A percentile compares a stretch with the other conserved stretches of the same genome.
Evolutionary conservation across 2,113 vertebrate genomes (phyloP).

Genomic region (Proterorhinus semilunaris): DNA sequence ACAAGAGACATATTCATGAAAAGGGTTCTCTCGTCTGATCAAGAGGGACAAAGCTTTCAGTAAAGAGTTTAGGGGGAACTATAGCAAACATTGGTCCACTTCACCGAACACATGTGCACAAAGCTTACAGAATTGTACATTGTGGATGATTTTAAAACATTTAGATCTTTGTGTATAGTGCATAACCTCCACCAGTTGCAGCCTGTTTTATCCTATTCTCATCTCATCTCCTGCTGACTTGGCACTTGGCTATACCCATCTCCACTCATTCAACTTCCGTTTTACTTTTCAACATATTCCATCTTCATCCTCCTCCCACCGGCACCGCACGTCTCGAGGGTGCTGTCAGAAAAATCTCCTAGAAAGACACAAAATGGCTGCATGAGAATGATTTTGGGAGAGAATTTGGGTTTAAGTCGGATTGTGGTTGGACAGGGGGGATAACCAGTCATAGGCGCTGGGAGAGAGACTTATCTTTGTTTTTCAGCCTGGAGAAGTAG

Average conservation of each 20-base stretch:
- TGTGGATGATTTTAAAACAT: neutral
- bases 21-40: neutral
- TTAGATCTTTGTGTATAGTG: neutral
- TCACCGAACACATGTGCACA: too few species aligned
- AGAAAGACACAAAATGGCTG: conserved; percentile 17
- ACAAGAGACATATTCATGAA: neutral
- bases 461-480: conserved; percentile 41
- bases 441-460: conserved; percentile 25
- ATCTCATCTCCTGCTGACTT: conserved; percentile 56
- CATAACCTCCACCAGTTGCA: neutral
- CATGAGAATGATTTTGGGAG: conserved; percentile 46
- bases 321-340: neutral
- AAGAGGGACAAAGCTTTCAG: neutral
- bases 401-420: conserved; percentile 16
- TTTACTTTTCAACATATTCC: conserved; percentile 28
- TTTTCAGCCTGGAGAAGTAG: conserved; percentile 26
- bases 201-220: conserved; percentile 8
- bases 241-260: conserved; percentile 38
- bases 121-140: neutral
- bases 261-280: conserved; percentile 22
- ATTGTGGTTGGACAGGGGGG: conserved; percentile 16
- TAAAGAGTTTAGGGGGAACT: neutral
- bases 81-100: too few species aligned
- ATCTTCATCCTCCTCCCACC: conserved; percentile 12
- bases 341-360: conserved; percentile 39